Evolutionary conservation across 2,888 invertebrate species (phyloP).

Genomic region (Electrophaes corylata): DNA sequence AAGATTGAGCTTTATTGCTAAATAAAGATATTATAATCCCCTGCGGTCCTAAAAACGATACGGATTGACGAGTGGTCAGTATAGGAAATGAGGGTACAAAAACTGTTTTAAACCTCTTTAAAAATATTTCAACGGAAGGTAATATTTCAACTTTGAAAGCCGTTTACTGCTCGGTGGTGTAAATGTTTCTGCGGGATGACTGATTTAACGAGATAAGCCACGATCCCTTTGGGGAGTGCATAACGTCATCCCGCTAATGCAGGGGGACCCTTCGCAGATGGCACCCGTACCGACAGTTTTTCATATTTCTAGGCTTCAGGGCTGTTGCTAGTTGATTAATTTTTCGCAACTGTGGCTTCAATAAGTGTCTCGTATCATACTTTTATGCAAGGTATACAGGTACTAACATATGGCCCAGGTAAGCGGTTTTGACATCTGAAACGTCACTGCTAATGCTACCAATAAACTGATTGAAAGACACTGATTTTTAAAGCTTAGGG

Average conservation of each 20-base stretch:
- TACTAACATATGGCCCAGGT: no score
- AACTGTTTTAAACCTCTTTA: constrained; percentile 49
- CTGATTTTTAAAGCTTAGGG: neutral
- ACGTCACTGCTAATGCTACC: no score
- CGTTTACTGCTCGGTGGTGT: constrained; percentile 59
- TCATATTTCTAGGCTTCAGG: constrained; percentile 60
- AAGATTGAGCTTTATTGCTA: no score
- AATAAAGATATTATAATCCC: constrained; percentile 10
- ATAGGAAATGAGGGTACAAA: constrained; percentile 45
- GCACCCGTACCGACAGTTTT: constrained; percentile 75
- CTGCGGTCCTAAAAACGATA: constrained; percentile 32
- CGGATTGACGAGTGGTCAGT: constrained; percentile 43
- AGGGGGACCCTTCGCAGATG: constrained; percentile 79
- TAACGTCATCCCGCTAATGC: constrained; percentile 83
- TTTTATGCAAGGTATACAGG: no score
- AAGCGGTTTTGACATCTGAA: no score
- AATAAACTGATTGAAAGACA: neutral
- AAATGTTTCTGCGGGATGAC: constrained; percentile 60
- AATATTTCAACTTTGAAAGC: constrained; percentile 59
- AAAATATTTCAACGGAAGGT: constrained; percentile 49
- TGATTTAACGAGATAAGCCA: constrained; percentile 79
- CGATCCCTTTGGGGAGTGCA: constrained; percentile 79
- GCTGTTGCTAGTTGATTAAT: constrained; percentile 41
- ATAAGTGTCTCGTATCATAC: no score
- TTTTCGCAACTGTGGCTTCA: no score